Percentiles rank a stretch among this genome's conserved stretches.
These are phyloP conservation scores for Coendou prehensilis DNA, from an alignment of 2,797 vertebrate genomes.

Conservation along the genomic window DNA sequence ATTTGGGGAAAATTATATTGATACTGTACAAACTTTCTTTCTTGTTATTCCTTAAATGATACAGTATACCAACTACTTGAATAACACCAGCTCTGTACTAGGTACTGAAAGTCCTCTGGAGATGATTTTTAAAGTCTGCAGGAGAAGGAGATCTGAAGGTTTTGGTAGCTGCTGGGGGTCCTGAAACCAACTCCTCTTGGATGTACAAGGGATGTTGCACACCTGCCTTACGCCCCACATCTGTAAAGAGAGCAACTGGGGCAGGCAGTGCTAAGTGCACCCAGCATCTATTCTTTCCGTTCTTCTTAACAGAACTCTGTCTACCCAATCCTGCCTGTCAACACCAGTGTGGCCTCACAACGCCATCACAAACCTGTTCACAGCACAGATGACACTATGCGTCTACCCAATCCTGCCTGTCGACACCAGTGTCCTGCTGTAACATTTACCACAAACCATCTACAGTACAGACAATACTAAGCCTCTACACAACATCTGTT, in stretches of 20 bases:
- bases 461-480: not conserved
- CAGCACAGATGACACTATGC: not conserved
- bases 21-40: not conserved
- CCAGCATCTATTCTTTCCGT: not conserved
- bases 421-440: not conserved
- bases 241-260: not conserved
- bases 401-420: not conserved
- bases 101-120: not conserved
- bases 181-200: not conserved
- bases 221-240: rapidly evolving
- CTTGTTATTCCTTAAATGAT: not conserved
- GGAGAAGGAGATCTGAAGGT: not conserved
- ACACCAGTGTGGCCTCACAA: not conserved
- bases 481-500: not conserved
- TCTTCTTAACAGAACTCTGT: not conserved
- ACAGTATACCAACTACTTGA: not conserved
- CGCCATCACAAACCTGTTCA: not conserved
- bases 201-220: too few relatives aligned
- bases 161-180: not conserved
- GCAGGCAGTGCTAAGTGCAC: not conserved
- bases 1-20: not conserved
- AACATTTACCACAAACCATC: not conserved
- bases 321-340: rapidly evolving
- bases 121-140: not conserved
- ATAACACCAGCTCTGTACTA: not conserved